Conservation (phyloP, 1,140 invertebrate genomes). For the Gonatopus flavifemur region DNA sequence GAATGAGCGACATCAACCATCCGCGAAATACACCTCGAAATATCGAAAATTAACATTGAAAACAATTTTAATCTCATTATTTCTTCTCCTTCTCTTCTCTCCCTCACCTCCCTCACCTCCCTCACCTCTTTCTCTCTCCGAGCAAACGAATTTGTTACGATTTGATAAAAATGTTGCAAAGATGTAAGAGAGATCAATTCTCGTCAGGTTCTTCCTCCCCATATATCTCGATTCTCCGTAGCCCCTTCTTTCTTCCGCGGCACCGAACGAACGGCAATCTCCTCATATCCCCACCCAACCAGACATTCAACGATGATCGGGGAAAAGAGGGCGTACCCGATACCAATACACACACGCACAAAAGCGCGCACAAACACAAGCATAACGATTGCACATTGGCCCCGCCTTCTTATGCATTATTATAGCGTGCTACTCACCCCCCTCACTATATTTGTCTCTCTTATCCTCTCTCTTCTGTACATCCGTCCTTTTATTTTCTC, state of each 20-base stretch:
- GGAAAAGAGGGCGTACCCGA: neutral
- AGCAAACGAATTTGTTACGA: no score
- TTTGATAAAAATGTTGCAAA: no score
- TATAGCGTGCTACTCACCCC: conserved; percentile 49
- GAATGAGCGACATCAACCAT: no score
- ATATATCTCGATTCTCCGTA: neutral
- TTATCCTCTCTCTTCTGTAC: no score
- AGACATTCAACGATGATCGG: neutral
- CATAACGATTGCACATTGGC: neutral
- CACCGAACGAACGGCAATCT: no score
- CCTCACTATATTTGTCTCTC: no score
- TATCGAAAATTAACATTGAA: no score
- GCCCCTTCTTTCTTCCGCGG: neutral
- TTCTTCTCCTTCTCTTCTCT: no score
- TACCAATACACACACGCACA: neutral
- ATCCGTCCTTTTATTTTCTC: conserved; percentile 32
- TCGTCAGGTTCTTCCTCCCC: neutral
- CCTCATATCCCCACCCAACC: neutral
- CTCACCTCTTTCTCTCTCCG: no score
- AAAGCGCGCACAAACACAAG: neutral
- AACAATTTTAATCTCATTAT: no score
- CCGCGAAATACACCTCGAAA: no score
- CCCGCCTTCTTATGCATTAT: conserved; percentile 59
- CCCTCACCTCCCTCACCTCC: conserved; percentile 1
- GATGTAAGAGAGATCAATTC: neutral